Evolutionary conservation across 1,140 invertebrate genomes (phyloP).

Genomic region (Trinorchestia longiramus): DNA sequence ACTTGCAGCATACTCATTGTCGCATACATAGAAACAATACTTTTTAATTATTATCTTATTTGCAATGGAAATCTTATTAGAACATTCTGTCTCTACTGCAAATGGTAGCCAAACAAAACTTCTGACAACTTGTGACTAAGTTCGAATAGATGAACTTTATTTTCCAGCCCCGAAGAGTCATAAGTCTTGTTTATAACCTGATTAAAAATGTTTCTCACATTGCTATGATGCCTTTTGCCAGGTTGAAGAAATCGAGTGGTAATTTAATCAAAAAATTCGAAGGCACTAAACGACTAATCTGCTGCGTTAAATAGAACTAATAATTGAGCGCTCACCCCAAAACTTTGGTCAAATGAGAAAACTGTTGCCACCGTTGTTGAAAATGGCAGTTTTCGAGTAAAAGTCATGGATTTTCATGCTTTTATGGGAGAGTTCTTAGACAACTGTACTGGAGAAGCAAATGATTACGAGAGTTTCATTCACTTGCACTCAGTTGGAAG

Average conservation of each 20-base stretch:
- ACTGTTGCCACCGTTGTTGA: background rate
- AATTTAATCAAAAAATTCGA: conserved; percentile 5
- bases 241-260: conserved; percentile 2
- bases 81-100: background rate
- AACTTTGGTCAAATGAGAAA: background rate
- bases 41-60: too few relatives aligned
- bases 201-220: background rate
- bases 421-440: background rate
- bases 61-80: background rate
- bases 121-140: background rate
- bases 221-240: background rate
- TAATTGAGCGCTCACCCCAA: background rate
- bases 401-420: background rate
- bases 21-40: too few relatives aligned
- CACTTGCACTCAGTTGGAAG: background rate
- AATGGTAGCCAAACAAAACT: background rate
- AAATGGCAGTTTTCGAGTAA: background rate
- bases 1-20: too few relatives aligned
- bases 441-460: background rate
- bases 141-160: background rate
- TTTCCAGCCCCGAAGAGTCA: background rate
- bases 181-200: background rate
- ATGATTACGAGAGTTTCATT: background rate
- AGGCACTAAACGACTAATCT: background rate
- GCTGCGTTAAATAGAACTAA: background rate